Conservation (phyloP, 2,797 vertebrate genomes). For the Fratercula arctica region DNA sequence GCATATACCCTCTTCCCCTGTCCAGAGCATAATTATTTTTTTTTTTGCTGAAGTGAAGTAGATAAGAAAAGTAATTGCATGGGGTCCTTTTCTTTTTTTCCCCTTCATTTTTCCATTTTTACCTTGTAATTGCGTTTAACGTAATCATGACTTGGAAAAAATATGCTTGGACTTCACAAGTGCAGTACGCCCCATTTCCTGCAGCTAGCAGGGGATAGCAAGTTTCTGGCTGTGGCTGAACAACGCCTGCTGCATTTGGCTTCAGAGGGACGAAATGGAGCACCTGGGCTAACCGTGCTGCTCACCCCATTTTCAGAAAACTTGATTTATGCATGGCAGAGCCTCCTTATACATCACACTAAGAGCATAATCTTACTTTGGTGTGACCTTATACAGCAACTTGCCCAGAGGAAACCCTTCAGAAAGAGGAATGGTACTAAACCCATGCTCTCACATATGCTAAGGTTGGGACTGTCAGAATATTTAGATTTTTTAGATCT, state of each 20-base stretch:
- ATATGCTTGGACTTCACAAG: background rate
- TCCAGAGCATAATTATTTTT: background rate
- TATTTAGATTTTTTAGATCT: background rate
- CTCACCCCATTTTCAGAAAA: background rate
- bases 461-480: background rate
- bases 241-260: background rate
- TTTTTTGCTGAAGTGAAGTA: background rate
- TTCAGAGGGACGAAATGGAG: background rate
- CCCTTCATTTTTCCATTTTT: background rate
- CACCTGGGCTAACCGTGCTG: background rate
- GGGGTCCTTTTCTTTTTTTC: background rate
- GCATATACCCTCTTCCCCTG: background rate
- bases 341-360: background rate
- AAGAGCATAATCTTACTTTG: background rate
- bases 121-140: background rate
- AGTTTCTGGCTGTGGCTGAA: background rate
- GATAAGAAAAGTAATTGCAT: background rate
- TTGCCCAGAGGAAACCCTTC: background rate
- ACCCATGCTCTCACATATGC: background rate
- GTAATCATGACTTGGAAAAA: background rate
- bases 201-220: background rate
- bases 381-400: background rate
- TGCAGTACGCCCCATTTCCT: background rate
- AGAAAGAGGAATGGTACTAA: background rate
- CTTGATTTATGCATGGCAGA: background rate